Conservation (phyloP, 2,888 invertebrate genomes). For the Rosalia funebris region DNA sequence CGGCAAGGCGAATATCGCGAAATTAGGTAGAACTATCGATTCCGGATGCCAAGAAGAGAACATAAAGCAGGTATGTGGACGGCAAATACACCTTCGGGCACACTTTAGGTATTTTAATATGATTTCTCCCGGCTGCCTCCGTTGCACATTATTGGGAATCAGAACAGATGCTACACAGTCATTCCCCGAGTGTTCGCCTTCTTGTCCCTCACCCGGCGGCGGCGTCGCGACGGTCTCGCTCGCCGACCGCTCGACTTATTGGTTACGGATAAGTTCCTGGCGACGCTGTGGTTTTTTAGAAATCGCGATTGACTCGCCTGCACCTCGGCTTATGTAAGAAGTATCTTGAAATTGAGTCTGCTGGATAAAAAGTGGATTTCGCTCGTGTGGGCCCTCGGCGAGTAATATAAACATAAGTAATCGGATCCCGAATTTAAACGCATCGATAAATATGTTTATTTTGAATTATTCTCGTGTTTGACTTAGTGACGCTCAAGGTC, state of each 20-base stretch:
- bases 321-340: slow-evolving; percentile 42
- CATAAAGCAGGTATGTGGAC: slow-evolving; percentile 60
- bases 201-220: slow-evolving; percentile 38
- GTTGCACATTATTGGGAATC: slow-evolving; percentile 64
- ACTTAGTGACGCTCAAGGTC: background rate
- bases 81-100: slow-evolving; percentile 61
- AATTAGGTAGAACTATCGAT: slow-evolving; percentile 37
- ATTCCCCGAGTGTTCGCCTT: slow-evolving; percentile 34
- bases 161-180: slow-evolving; percentile 63
- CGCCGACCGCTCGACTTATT: slow-evolving; percentile 52
- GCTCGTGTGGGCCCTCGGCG: slow-evolving; percentile 36
- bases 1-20: background rate
- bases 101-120: slow-evolving; percentile 63
- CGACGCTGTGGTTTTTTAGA: slow-evolving; percentile 53
- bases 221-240: slow-evolving; percentile 24
- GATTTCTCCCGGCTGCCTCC: slow-evolving; percentile 58
- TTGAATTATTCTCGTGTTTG: slow-evolving; percentile 11
- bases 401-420: slow-evolving; percentile 46
- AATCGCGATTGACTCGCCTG: slow-evolving; percentile 50
- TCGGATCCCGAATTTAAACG: slow-evolving; percentile 36
- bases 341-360: slow-evolving; percentile 47
- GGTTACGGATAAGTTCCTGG: slow-evolving; percentile 57
- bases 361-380: slow-evolving; percentile 41
- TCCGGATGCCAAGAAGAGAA: slow-evolving; percentile 43
- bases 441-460: slow-evolving; percentile 19